phyloP scores from a whole-genome alignment of 2,113 vertebrate genomes.

The Polypterus senegalus region DNA sequence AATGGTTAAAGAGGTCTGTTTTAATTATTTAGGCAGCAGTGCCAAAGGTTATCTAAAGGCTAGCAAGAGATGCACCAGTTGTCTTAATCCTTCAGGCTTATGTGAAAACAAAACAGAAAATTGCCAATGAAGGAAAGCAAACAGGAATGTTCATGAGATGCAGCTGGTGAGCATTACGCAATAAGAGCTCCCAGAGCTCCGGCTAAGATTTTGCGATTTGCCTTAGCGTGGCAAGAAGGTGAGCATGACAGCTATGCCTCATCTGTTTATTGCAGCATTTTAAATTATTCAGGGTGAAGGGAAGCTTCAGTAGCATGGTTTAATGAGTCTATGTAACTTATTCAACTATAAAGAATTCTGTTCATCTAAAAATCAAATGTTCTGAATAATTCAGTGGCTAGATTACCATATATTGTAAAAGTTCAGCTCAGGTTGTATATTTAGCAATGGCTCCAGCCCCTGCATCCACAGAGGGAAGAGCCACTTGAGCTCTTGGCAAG shows the following conservation, averaged over 20 bases:
- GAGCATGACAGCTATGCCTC: conserved; percentile 12
- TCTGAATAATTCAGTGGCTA: conserved; percentile 12
- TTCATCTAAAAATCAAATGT: conserved; percentile 10
- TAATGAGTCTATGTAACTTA: conserved; percentile 6
- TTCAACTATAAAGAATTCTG: conserved; percentile 6
- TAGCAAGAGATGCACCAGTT: too few species aligned
- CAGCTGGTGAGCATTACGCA: conserved; percentile 47
- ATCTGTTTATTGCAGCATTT: conserved; percentile 6
- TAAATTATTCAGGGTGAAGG: conserved; percentile 9
- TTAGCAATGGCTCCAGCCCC: neutral
- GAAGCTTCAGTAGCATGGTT: neutral
- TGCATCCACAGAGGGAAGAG: neutral
- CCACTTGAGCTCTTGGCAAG: neutral
- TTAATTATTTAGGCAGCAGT: conserved; percentile 1
- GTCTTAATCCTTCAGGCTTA: conserved; percentile 27
- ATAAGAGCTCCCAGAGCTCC: conserved; percentile 39
- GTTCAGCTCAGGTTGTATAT: neutral
- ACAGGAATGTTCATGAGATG: conserved; percentile 51
- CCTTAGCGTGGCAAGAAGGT: conserved; percentile 1
- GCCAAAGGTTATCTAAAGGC: conserved; percentile 32
- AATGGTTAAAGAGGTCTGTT: too few species aligned
- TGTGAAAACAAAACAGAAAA: conserved; percentile 25
- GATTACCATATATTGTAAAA: conserved; percentile 5
- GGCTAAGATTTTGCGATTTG: conserved; percentile 15
- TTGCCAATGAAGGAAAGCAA: conserved; percentile 42